A percentile compares a stretch with the other conserved stretches of the same genome.
phyloP scores from a whole-genome alignment of 2,888 invertebrate genomes.

The Epistrophe eligans region DNA sequence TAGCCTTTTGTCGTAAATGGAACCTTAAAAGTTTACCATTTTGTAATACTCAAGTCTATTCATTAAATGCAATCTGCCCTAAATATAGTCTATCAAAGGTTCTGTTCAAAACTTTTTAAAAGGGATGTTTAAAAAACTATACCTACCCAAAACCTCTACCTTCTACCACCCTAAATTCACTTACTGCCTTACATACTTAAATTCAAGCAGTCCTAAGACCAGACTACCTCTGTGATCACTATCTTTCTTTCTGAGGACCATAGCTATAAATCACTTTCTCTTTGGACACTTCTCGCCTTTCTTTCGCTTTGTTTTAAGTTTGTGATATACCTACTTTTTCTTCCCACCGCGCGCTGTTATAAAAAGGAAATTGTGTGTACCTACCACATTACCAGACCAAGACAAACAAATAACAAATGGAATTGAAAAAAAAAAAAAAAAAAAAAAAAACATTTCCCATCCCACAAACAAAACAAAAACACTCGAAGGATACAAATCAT shows the following conservation, averaged over 20 bases:
- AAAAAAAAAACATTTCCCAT: background rate
- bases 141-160: background rate
- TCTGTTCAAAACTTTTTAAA: too few species aligned
- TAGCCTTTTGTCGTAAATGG: too few species aligned
- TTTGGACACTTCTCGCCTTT: constrained; percentile 38
- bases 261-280: constrained; percentile 68
- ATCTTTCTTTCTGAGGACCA: background rate
- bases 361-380: constrained; percentile 19
- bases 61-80: too few species aligned
- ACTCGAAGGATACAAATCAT: constrained; percentile 71
- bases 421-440: constrained; percentile 17
- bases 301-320: background rate
- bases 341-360: constrained; percentile 5
- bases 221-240: constrained; percentile 36
- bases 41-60: too few species aligned
- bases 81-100: too few species aligned
- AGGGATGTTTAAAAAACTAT: too few species aligned
- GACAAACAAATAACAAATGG: constrained; percentile 47
- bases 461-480: constrained; percentile 38
- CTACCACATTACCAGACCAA: constrained; percentile 7
- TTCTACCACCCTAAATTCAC: background rate
- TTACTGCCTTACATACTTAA: background rate
- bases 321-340: constrained; percentile 12
- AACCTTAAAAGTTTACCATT: too few species aligned
- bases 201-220: background rate